These are phyloP conservation scores for Tribolium castaneum DNA, from an alignment of 1,140 invertebrate species.

Conservation along the genomic window DNA sequence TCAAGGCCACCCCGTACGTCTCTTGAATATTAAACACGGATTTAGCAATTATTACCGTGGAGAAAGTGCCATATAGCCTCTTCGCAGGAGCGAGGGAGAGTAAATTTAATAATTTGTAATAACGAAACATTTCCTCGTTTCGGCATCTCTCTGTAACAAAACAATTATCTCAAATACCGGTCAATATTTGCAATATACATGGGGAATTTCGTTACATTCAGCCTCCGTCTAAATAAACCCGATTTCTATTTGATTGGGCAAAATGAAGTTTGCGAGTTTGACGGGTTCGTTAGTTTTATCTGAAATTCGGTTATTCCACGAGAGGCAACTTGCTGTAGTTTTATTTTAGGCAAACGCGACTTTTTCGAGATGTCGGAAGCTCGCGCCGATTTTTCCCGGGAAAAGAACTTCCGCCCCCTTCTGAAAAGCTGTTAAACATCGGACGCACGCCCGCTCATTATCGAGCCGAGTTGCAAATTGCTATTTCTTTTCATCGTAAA, in stretches of 20 bases:
- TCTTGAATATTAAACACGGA: constrained; percentile 26
- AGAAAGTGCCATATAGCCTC: not conserved
- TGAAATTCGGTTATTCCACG: not conserved
- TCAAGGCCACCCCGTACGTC: constrained; percentile 6
- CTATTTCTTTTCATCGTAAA: constrained; percentile 54
- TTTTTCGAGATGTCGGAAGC: too few relatives aligned
- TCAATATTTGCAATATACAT: constrained; percentile 24
- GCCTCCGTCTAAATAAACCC: not conserved
- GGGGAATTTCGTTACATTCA: not conserved
- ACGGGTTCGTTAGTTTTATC: constrained; percentile 3
- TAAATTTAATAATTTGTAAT: constrained; percentile 19
- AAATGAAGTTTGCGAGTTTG: constrained; percentile 7
- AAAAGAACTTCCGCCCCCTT: not conserved
- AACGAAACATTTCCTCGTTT: constrained; percentile 4
- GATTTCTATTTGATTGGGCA: constrained; percentile 4
- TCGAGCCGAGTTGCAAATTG: constrained; percentile 51
- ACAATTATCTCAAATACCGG: not conserved
- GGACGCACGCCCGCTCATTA: constrained; percentile 46
- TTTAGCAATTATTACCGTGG: constrained; percentile 22
- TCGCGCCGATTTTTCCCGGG: not conserved
- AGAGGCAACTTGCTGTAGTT: too few relatives aligned
- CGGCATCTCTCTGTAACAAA: not conserved
- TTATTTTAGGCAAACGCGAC: too few relatives aligned
- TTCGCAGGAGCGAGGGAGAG: not conserved
- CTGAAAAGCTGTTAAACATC: constrained; percentile 40